Percentiles rank a stretch among this genome's conserved stretches.
These are phyloP conservation scores for Callaeas wilsoni DNA, from an alignment of 2,113 vertebrate species.

Conservation along the genomic window DNA sequence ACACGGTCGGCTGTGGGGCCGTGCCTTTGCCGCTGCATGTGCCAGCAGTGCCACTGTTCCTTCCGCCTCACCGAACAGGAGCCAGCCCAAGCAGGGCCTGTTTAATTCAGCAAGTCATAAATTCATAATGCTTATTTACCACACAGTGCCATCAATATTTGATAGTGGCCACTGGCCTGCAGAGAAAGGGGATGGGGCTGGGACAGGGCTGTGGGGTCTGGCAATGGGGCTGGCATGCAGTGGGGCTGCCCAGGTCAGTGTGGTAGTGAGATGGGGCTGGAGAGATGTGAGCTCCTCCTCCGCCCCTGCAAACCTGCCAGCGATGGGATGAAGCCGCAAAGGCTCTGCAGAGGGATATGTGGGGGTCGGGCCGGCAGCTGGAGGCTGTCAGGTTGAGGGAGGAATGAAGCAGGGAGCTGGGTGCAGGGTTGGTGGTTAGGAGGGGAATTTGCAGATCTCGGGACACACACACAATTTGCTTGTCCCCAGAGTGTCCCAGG, in stretches of 20 bases:
- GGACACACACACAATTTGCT: no score
- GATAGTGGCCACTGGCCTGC: not conserved
- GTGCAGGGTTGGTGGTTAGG: not conserved
- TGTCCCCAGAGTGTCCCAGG: not conserved
- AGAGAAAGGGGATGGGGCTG: not conserved
- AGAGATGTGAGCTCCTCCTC: not conserved
- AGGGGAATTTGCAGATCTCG: not conserved
- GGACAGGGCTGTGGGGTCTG: not conserved
- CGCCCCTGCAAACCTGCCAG: not conserved
- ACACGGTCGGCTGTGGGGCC: rapidly evolving
- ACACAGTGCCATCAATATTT: constrained; percentile 33
- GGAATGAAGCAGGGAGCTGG: not conserved
- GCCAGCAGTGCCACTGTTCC: not conserved
- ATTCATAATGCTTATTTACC: constrained; percentile 61
- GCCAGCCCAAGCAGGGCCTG: not conserved
- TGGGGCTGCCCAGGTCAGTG: not conserved
- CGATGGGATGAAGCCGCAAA: rapidly evolving
- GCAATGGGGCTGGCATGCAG: rapidly evolving
- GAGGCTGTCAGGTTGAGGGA: not conserved
- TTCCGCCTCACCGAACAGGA: not conserved
- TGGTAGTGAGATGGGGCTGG: not conserved
- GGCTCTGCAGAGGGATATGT: not conserved
- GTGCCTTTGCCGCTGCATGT: not conserved
- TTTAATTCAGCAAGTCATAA: constrained; percentile 54
- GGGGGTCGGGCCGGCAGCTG: not conserved